These are phyloP conservation scores for Lethrus apterus DNA, from an alignment of 1,140 invertebrate species.

Conservation along the genomic window DNA sequence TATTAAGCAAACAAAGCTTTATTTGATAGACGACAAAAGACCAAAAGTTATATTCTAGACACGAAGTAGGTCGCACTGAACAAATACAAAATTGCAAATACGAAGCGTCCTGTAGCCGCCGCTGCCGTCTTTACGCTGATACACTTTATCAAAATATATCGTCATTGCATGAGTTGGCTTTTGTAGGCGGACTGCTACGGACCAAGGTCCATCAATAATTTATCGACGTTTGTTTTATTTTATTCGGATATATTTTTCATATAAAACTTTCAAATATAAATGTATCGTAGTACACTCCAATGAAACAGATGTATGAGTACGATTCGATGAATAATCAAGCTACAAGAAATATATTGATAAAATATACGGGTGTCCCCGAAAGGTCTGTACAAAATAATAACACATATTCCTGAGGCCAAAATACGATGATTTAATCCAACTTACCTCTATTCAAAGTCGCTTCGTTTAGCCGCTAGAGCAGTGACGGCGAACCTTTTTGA, in stretches of 20 bases:
- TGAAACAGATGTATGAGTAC: too few relatives aligned
- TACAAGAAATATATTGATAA: too few relatives aligned
- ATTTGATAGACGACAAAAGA: conserved; percentile 15
- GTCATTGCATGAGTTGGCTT: conserved; percentile 24
- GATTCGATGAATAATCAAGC: too few relatives aligned
- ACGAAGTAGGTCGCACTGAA: conserved; percentile 21
- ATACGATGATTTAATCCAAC: too few relatives aligned
- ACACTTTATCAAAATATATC: conserved; percentile 30
- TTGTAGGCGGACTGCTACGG: conserved; percentile 17
- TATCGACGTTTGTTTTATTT: conserved; percentile 29
- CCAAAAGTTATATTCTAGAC: conserved; percentile 20
- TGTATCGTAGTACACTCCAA: conserved; percentile 24
- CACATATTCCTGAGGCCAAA: too few relatives aligned
- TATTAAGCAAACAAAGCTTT: conserved; percentile 4
- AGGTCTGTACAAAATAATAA: too few relatives aligned
- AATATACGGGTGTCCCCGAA: too few relatives aligned
- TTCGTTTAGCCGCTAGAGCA: too few relatives aligned
- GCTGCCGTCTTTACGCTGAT: conserved; percentile 22
- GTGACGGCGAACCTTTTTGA: too few relatives aligned
- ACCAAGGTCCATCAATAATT: conserved; percentile 26
- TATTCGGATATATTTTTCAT: conserved; percentile 24
- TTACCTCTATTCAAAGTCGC: too few relatives aligned
- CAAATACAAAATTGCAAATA: conserved; percentile 22
- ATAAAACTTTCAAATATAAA: conserved; percentile 27
- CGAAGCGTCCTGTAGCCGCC: conserved; percentile 15